A percentile compares a stretch with the other conserved stretches of the same genome.
These are phyloP conservation scores for Synergus japonicus DNA, from an alignment of 2,888 invertebrate species.

Conservation along the genomic window DNA sequence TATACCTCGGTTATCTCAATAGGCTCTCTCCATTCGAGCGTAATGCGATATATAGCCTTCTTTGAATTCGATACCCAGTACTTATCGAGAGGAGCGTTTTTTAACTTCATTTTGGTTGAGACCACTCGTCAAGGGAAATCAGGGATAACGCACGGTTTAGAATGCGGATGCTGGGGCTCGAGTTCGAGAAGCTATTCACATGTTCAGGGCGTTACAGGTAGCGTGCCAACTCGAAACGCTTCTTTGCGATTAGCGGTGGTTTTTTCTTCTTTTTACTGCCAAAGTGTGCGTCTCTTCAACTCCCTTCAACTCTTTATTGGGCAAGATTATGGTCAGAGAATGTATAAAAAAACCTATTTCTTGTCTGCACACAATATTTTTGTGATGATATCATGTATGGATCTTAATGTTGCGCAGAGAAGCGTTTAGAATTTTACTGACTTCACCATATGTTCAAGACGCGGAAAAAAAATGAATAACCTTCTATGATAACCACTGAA, in stretches of 20 bases:
- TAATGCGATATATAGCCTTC: slow-evolving; percentile 13
- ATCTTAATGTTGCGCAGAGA: neutral
- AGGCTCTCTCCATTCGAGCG: neutral
- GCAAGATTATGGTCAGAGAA: slow-evolving; percentile 51
- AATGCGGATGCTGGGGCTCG: slow-evolving; percentile 49
- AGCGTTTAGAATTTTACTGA: slow-evolving; percentile 11
- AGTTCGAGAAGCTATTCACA: slow-evolving; percentile 19
- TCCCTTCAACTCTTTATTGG: slow-evolving; percentile 59
- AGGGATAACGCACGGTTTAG: slow-evolving; percentile 50
- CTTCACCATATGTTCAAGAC: slow-evolving; percentile 12
- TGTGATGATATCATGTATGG: neutral
- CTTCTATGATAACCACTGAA: slow-evolving; percentile 2
- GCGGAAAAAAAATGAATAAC: neutral
- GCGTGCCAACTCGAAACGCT: slow-evolving; percentile 21
- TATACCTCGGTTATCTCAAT: neutral
- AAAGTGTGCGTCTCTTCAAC: neutral
- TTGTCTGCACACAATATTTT: neutral
- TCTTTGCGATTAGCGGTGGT: neutral
- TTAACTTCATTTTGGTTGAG: slow-evolving; percentile 38
- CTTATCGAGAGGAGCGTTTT: slow-evolving; percentile 8
- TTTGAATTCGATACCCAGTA: slow-evolving; percentile 29
- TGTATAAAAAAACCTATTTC: neutral
- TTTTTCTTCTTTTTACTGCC: slow-evolving; percentile 16
- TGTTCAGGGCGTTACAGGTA: slow-evolving; percentile 26
- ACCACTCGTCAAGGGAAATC: slow-evolving; percentile 44